phyloP scores from a whole-genome alignment of 2,888 invertebrate genomes.

The Halocaridina rubra region DNA sequence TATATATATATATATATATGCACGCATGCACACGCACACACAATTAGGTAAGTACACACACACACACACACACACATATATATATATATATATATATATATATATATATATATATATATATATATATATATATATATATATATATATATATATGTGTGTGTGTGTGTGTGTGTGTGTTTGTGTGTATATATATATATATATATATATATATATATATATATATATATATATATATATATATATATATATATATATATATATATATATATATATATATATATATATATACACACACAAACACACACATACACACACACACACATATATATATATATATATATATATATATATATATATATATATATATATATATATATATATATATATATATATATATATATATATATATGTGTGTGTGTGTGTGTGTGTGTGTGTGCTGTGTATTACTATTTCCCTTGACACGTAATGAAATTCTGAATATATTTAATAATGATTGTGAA shows the following conservation, averaged over 20 bases:
- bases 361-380: slow-evolving; percentile 9
- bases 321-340: background rate
- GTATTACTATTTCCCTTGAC: background rate
- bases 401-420: background rate
- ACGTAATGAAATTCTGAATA: background rate
- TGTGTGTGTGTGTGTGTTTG: background rate
- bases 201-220: slow-evolving; percentile 7
- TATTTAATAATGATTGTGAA: background rate
- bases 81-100: background rate
- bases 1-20: background rate
- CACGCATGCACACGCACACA: background rate
- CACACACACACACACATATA: background rate
- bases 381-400: slow-evolving; percentile 5
- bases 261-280: background rate
- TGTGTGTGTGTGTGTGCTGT: background rate
- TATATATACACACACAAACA: background rate
- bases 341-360: background rate
- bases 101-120: background rate
- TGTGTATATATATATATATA: slow-evolving; percentile 1
- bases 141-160: background rate
- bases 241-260: background rate
- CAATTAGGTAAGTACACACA: background rate
- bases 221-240: slow-evolving; percentile 6
- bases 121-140: slow-evolving; percentile 1
- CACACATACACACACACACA: background rate